A percentile compares a stretch with the other conserved stretches of the same genome.
phyloP scores from a whole-genome alignment of 2,888 invertebrate genomes.

The Chesias legatella region DNA sequence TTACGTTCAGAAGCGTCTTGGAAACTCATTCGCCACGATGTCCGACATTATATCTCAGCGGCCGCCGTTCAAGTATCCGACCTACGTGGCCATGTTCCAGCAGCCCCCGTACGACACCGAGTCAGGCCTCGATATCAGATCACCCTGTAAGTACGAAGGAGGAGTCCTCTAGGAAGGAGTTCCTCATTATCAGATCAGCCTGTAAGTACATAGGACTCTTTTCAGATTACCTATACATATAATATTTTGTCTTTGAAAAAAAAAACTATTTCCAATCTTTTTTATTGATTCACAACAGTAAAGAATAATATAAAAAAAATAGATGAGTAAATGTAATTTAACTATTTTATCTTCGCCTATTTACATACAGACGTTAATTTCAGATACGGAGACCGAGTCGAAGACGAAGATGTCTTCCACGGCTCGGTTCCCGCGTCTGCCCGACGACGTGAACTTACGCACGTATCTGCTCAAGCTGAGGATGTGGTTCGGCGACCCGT shows the following conservation, averaged over 20 bases:
- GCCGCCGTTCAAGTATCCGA: constrained; percentile 42
- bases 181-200: too few species aligned
- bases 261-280: too few species aligned
- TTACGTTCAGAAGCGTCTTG: constrained; percentile 61
- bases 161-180: neutral
- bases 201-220: too few species aligned
- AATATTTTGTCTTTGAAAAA: too few species aligned
- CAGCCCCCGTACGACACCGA: constrained; percentile 32
- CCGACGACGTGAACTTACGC: constrained; percentile 55
- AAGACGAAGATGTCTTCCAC: constrained; percentile 23
- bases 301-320: too few species aligned
- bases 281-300: too few species aligned
- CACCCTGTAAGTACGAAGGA: constrained; percentile 43
- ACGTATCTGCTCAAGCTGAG: constrained; percentile 51
- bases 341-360: too few species aligned
- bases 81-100: constrained; percentile 49
- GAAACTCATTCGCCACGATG: constrained; percentile 46
- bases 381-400: constrained; percentile 28
- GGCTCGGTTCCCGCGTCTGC: constrained; percentile 34
- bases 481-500: constrained; percentile 70
- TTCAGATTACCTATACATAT: too few species aligned
- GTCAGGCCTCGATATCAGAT: constrained; percentile 43
- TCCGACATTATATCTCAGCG: constrained; percentile 30
- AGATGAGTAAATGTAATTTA: too few species aligned
- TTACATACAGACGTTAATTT: too few species aligned